Base-by-base conservation (phyloP, 2,888 invertebrate genomes). In the Perithous albicinctus region DNA sequence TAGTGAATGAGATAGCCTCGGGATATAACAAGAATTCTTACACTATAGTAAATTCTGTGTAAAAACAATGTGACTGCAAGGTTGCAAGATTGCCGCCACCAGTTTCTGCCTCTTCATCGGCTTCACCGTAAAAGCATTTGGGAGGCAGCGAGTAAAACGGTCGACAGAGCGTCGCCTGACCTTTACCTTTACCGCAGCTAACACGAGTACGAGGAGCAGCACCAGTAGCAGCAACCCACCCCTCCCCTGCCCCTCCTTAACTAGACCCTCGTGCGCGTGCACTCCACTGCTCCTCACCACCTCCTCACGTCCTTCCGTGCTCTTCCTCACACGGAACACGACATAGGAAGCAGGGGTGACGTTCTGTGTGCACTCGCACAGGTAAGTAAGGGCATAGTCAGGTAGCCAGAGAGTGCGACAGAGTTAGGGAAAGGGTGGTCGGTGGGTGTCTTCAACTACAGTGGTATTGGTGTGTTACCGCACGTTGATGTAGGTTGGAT, bases 181-280 rank as follows among this genome's bases (percentile, higher is more conserved):
- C 89, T 89, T 89, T 90, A 90, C 90, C 89, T 89, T 88, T 89
- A 82, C 87, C 86, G 88, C 87, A 82, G 82, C 82, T 84, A 74
- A 78, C 81, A 83, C 81, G 46, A 64, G 67, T 59, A 72, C 69
- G 64, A n/a, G 35, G 51, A 59, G 66, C 26, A 56, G 38, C 41
- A 15, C 74, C 64, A 67, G 54, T 51, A 26, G 67, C 72, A 70
- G 64, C 61, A 51, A 48, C 15, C 51, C 51, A 2, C 48, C 48
- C 20, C 41, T 1, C n/a, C 41, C 41, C 41, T 2, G 41, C n/a
- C n/a, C 15, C 46, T 7, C 67, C n/a, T 8, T 10, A 32, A 32
- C 41, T 59, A 48, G n/a, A 82, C 75, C 59, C 43, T 63, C 15
- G 38, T 38, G 67, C 72, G 59, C 38, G 66, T 26, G 61, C 51